phyloP scores from a whole-genome alignment of 2,888 invertebrate species.

The Teinopalpus imperialis region DNA sequence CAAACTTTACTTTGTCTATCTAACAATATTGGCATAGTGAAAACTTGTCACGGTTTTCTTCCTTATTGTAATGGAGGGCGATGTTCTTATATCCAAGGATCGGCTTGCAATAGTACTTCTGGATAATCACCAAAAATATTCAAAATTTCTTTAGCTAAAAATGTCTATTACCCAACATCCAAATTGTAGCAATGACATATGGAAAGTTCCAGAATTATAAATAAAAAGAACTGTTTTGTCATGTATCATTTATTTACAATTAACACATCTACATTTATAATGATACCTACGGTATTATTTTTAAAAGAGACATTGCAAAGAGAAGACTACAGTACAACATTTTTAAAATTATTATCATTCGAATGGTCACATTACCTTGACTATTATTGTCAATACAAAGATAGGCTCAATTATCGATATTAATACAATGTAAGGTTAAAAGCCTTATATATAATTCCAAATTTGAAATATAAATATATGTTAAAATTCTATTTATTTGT shows the following conservation, averaged over 20 bases:
- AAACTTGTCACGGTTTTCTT: conserved; percentile 42
- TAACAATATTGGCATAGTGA: conserved; percentile 42
- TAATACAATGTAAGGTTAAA: conserved; percentile 27
- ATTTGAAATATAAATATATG: conserved; percentile 28
- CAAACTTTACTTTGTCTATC: conserved; percentile 42
- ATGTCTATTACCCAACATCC: too few species aligned
- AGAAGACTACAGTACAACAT: conserved; percentile 48
- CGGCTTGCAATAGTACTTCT: conserved; percentile 38
- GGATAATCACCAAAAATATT: too few species aligned
- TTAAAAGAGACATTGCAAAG: conserved; percentile 30
- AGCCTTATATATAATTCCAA: conserved; percentile 32
- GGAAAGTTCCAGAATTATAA: too few species aligned
- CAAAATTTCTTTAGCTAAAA: too few species aligned
- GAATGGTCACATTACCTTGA: conserved; percentile 48
- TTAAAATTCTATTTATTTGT: conserved; percentile 64
- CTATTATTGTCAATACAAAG: conserved; percentile 59
- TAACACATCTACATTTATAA: conserved; percentile 54
- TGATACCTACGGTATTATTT: conserved; percentile 41
- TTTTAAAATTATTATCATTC: conserved; percentile 59
- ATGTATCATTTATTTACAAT: conserved; percentile 65
- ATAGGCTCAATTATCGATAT: conserved; percentile 4
- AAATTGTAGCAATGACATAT: too few species aligned
- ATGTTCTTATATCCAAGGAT: conserved; percentile 49
- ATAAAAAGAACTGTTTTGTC: conserved; percentile 40
- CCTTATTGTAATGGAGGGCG: conserved; percentile 53